phyloP scores from a whole-genome alignment of 2,888 invertebrate species.

The Melieria crassipennis region DNA sequence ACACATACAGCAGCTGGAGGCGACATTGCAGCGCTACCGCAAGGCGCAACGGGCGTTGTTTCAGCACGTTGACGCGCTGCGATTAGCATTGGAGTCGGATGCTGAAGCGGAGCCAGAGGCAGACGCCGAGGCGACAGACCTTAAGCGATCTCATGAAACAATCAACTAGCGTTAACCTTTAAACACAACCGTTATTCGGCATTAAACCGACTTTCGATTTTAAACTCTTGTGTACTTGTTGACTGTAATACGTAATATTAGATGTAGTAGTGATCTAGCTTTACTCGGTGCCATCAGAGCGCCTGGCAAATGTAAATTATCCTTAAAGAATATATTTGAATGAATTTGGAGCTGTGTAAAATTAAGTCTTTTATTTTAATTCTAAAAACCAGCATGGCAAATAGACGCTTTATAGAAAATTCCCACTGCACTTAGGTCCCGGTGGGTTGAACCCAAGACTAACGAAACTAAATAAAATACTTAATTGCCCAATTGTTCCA shows the following conservation, averaged over 20 bases:
- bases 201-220: too few species aligned
- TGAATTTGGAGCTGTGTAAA: too few species aligned
- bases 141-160: not conserved
- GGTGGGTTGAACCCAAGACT: too few species aligned
- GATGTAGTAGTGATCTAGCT: too few species aligned
- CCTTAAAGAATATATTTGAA: too few species aligned
- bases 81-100: conserved; percentile 18
- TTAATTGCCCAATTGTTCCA: not conserved
- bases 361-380: too few species aligned
- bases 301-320: too few species aligned
- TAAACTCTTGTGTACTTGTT: not conserved
- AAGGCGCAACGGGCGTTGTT: conserved; percentile 39
- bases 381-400: too few species aligned
- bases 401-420: too few species aligned
- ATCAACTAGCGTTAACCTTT: not conserved
- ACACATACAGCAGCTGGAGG: conserved; percentile 43
- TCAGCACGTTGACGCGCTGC: conserved; percentile 44
- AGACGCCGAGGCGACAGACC: not conserved
- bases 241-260: not conserved
- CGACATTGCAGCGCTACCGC: conserved; percentile 41
- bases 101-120: not conserved
- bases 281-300: too few species aligned
- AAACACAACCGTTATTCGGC: too few species aligned
- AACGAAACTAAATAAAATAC: not conserved
- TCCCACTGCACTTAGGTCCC: too few species aligned